A percentile compares a stretch with the other conserved stretches of the same genome.
Conservation (phyloP, 53 echinoderm and acorn worm genomes). For the Henricia sp. region DNA sequence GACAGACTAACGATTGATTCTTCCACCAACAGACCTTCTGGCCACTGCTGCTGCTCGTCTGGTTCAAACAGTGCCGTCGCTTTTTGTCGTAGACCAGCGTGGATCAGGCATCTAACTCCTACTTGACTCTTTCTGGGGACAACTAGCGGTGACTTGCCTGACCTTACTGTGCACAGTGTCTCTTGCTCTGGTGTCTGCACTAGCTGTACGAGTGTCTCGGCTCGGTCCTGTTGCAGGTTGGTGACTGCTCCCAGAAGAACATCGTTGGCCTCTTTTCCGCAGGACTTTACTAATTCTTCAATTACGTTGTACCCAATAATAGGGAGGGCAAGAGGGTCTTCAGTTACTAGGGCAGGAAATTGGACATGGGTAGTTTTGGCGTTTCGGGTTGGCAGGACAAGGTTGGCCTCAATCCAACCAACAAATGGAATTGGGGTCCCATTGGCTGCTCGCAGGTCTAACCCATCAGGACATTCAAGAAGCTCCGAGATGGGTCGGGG, state of each 20-base stretch:
- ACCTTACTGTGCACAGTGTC: not conserved
- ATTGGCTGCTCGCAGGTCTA: slow-evolving; percentile 52
- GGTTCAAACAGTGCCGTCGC: slow-evolving; percentile 35
- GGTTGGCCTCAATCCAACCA: slow-evolving; percentile 16
- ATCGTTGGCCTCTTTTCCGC: not conserved
- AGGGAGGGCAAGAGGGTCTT: not conserved
- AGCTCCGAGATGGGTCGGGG: slow-evolving; percentile 20
- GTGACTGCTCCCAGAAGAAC: not conserved
- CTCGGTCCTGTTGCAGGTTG: not conserved
- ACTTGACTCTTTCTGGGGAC: not conserved
- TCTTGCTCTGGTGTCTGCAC: not conserved
- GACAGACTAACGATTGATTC: slow-evolving; percentile 2
- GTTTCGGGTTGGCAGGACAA: not conserved
- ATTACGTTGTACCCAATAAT: slow-evolving; percentile 54
- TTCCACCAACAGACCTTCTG: slow-evolving; percentile 5
- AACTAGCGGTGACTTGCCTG: not conserved
- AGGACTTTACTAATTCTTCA: not conserved
- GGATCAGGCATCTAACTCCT: not conserved
- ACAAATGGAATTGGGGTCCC: slow-evolving; percentile 36
- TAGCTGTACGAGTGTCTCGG: not conserved
- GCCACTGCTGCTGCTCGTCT: slow-evolving; percentile 12
- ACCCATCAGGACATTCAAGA: not conserved
- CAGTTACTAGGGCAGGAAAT: slow-evolving; percentile 19
- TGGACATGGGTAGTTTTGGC: not conserved
- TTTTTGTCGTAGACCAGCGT: not conserved